Base-by-base conservation (phyloP, 2,797 vertebrate species). In the Sebastes nivosus region DNA sequence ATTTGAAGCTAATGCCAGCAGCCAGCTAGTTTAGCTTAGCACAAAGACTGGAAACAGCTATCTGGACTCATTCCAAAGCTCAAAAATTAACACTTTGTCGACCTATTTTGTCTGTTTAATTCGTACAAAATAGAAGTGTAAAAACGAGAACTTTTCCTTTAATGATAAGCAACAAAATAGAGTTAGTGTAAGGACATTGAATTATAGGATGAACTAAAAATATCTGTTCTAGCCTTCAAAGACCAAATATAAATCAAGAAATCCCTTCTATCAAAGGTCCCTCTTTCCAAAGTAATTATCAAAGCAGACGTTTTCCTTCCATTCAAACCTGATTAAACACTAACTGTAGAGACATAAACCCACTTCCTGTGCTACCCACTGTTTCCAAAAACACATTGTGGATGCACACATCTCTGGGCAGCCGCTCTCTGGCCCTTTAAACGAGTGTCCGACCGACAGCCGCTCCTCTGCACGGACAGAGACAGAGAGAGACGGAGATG, bases 341-440 rank as follows among this genome's bases (percentile, higher is more conserved):
- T 55, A 77, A 80, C 88, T 80, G 66, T 66, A 64, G 46, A 65
- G 83, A 81, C 75, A 34, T 76, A 81, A 83, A 72, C 77, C 81
- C 83, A 75, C 83, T 89, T 91, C 86, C 89, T 85, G 74, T 34
- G 38, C 82, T 69, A 30, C 65, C 67, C 67, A 12, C 64, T 72
- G 86, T 87, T 89, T 89, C 81, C 83, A 80, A 86, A 92, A 90
- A 87, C 80, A 86, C 24, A 4, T 10, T 65, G 34, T 87, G 79
- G 79, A 80, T 72, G 65, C 76, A 73, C 85, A 78, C 66, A 50
- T 89, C 66, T 88, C 83, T 20, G 69, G 42, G 67, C 60, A 82
- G 73, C 78, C 68, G 66, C 77, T 77, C 29, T 4, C 65, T 80
- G 75, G 58, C 71, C 60, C 75, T 89, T 85, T 85, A 75, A 87